Evolutionary conservation across 2,797 vertebrate genomes (phyloP).

Genomic region (Protosalanx chinensis): DNA sequence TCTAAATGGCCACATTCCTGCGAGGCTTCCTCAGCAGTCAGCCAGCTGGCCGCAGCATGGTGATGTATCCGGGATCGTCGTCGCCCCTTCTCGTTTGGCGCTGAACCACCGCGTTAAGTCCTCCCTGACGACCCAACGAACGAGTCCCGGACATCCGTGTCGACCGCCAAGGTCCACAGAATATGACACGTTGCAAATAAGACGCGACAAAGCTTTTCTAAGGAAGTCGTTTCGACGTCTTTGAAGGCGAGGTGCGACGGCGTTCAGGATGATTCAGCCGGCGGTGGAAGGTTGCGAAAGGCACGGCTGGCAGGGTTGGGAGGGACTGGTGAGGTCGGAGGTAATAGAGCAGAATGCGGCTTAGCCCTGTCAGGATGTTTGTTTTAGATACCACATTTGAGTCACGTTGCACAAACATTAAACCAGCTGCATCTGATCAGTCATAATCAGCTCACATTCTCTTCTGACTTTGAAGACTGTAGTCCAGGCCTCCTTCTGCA

Average conservation of each 20-base stretch:
- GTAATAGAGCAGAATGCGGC: neutral
- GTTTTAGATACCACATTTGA: conserved; percentile 23
- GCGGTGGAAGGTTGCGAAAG: conserved; percentile 3
- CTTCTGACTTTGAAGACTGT: neutral
- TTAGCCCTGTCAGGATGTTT: conserved; percentile 39
- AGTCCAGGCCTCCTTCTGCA: neutral
- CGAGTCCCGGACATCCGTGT: neutral
- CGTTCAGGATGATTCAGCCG: neutral
- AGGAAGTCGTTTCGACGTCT: neutral
- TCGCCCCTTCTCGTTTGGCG: neutral
- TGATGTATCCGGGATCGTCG: too few relatives aligned
- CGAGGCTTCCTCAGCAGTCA: conserved; percentile 28
- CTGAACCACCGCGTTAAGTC: neutral
- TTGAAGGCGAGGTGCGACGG: neutral
- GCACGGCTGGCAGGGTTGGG: neutral
- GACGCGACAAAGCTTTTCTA: neutral
- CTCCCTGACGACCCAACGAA: neutral
- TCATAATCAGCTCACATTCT: conserved; percentile 9
- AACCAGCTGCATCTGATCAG: conserved; percentile 1
- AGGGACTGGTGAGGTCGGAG: neutral
- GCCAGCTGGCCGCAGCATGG: conserved; percentile 12
- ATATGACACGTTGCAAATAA: neutral
- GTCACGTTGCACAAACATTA: conserved; percentile 28
- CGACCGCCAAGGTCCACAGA: too few relatives aligned
- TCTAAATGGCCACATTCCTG: conserved; percentile 34